Evolutionary conservation across 2,113 vertebrate species (phyloP), one percentile per base, ranked within the genome.

Genomic region (Bombycilla garrulus): DNA sequence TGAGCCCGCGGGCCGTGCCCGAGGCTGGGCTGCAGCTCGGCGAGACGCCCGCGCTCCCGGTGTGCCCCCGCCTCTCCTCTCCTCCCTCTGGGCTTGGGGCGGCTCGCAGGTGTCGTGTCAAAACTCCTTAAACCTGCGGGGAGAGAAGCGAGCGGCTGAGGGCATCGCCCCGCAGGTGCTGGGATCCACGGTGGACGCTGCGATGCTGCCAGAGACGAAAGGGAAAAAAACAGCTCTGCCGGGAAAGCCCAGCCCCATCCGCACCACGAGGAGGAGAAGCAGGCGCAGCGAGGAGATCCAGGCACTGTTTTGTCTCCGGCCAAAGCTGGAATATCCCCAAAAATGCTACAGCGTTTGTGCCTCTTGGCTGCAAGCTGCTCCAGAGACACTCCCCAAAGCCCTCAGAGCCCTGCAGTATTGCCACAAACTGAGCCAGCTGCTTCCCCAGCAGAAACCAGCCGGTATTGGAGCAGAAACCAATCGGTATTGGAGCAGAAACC

Each of bases 161-260:
- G 16, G 31, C 1, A 1, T 4, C 3, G 0, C 2, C 17, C 0
- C 1, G 6, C 12, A 0, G 50, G 5, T 0, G 2, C 0, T 8
- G 78, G 58, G 38, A 10, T 5, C 3, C 0, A 1, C 0, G 51
- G 10, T 0, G 24, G 26, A 4, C 17, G 1, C 78, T 0, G 5
- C 1, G 11, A 3, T 3, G 58, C 47, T 64, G 71, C 62, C 2
- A 0, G 44, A 35, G 19, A 11, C 0, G 53, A 50, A 9, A 50
- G 47, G 14, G 44, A 25, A 35, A 14, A 14, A 38, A 38, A 12
- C 1, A 3, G 66, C 58, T 38, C 71, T 6, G 22, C 44, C 0
- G 8, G 66, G 33, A 11, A 45, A 47, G 29, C 44, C 16, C 69
- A 25, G 54, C 54, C 72, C 50, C n/a, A 0, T 31, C 64, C 3